A percentile compares a stretch with the other conserved stretches of the same genome.
phyloP scores from a whole-genome alignment of 1,140 invertebrate species.

The Armadillidium nasatum region DNA sequence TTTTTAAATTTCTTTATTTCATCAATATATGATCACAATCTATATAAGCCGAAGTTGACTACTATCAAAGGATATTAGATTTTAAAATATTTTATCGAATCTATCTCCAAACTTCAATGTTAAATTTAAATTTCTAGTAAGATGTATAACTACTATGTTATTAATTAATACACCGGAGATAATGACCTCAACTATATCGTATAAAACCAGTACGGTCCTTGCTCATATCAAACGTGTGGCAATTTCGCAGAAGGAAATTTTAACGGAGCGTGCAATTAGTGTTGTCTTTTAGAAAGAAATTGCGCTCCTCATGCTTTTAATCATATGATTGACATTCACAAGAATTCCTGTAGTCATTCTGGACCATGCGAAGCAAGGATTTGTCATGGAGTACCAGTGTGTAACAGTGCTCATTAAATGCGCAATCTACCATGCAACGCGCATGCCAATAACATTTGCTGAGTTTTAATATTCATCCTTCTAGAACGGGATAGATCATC shows the following conservation, averaged over 20 bases:
- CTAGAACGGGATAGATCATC: no score
- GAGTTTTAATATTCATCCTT: no score
- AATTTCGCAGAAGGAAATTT: background rate
- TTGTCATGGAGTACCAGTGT: no score
- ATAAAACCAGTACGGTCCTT: background rate
- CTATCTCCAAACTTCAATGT: background rate
- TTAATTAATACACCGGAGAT: background rate
- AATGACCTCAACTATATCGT: background rate
- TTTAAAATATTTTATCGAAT: no score
- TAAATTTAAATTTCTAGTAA: background rate
- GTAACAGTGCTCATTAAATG: no score
- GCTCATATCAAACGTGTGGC: background rate
- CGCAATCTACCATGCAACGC: no score
- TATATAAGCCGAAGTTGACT: no score
- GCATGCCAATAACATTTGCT: no score
- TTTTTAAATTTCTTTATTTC: no score
- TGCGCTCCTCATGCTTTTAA: background rate
- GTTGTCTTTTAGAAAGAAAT: background rate
- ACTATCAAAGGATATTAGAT: no score
- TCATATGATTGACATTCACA: background rate
- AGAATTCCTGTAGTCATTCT: background rate
- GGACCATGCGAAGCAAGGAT: no score
- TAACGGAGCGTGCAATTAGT: background rate
- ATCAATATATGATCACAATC: no score
- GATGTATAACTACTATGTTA: constrained; percentile 6